phyloP scores from a whole-genome alignment of 1,140 invertebrate genomes.

The Dreissena rostriformis region DNA sequence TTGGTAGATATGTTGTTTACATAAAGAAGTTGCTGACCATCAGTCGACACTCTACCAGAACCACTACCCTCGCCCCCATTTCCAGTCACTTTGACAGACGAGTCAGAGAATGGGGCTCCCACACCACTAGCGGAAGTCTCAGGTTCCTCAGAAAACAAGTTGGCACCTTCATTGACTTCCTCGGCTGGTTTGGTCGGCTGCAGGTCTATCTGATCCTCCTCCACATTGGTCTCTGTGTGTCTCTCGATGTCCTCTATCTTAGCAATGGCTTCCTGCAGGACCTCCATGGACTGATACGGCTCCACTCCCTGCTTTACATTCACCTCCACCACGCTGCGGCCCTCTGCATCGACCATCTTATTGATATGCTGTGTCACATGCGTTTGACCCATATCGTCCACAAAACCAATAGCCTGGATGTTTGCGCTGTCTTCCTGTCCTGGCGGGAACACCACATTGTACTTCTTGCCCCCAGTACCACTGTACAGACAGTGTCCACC shows the following conservation, averaged over 20 bases:
- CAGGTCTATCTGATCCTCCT: not conserved
- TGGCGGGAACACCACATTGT: not conserved
- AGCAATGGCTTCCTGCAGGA: constrained; percentile 46
- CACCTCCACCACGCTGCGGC: not conserved
- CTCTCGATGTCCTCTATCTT: constrained; percentile 52
- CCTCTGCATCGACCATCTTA: not conserved
- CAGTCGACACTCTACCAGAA: not conserved
- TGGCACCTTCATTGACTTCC: not conserved
- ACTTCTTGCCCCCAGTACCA: not conserved
- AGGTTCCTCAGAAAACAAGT: not conserved
- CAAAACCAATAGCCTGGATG: constrained; percentile 9
- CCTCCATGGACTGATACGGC: constrained; percentile 42
- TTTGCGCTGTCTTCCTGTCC: constrained; percentile 22
- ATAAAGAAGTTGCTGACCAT: not conserved
- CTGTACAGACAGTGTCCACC: constrained; percentile 30
- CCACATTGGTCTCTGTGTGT: constrained; percentile 3
- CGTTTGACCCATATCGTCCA: constrained; percentile 25
- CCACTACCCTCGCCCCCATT: not conserved
- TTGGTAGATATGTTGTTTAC: not conserved
- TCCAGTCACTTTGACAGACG: not conserved
- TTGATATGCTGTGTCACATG: not conserved
- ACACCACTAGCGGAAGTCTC: not conserved
- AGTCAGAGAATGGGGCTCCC: not conserved
- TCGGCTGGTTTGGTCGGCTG: not conserved
- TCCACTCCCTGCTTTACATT: not conserved